A percentile compares a stretch with the other conserved stretches of the same genome.
phyloP scores from a whole-genome alignment of 2,888 invertebrate species.

The Pterostichus madidus region DNA sequence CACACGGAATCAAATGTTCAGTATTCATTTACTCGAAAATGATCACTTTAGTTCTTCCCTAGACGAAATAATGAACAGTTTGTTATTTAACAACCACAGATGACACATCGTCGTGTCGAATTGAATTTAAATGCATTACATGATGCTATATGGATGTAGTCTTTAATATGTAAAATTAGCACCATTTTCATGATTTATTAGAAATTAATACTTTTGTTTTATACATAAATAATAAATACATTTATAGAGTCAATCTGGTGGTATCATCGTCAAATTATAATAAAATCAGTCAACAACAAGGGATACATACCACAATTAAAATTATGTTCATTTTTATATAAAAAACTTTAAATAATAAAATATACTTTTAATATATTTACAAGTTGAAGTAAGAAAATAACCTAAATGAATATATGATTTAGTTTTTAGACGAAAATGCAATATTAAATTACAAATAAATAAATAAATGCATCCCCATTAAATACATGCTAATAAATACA shows the following conservation, averaged over 20 bases:
- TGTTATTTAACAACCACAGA: slow-evolving; percentile 10
- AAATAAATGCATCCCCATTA: slow-evolving; percentile 44
- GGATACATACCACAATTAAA: slow-evolving; percentile 21
- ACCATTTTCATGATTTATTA: slow-evolving; percentile 62
- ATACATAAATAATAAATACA: slow-evolving; percentile 49
- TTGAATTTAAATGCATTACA: slow-evolving; percentile 31
- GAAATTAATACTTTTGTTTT: slow-evolving; percentile 48
- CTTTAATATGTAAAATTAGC: slow-evolving; percentile 62
- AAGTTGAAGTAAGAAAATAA: not conserved
- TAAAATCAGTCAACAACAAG: slow-evolving; percentile 42
- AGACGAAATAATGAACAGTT: not conserved
- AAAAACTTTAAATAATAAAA: slow-evolving; percentile 1
- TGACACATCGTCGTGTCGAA: not conserved
- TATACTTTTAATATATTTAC: slow-evolving; percentile 5
- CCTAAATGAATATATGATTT: not conserved
- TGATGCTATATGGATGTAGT: slow-evolving; percentile 62
- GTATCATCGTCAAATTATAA: slow-evolving; percentile 61
- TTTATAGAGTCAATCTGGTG: slow-evolving; percentile 51
- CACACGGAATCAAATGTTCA: not conserved
- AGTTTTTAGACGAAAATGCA: not conserved
- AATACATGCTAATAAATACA: slow-evolving; percentile 13
- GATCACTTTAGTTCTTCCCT: slow-evolving; percentile 32
- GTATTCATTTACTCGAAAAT: slow-evolving; percentile 18
- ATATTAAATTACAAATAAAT: slow-evolving; percentile 36
- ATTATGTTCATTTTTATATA: not conserved